Conservation (phyloP, 2,113 vertebrate genomes). For the Tragelaphus buxtoni region DNA sequence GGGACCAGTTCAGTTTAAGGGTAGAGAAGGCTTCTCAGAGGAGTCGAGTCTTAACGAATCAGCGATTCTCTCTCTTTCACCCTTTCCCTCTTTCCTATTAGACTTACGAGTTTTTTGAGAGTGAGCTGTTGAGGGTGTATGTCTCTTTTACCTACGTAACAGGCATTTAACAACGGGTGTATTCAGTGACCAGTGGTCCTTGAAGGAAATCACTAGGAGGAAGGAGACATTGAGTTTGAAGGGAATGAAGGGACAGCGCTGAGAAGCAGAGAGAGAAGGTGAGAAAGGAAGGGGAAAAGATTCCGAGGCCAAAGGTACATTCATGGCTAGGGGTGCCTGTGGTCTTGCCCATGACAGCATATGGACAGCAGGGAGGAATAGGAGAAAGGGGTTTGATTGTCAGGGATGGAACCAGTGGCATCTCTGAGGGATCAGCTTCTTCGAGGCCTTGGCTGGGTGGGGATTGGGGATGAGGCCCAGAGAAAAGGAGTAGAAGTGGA, state of each 20-base stretch:
- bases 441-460: not conserved
- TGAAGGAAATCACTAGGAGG: not conserved
- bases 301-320: not conserved
- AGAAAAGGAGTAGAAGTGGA: not conserved
- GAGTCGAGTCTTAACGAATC: not conserved
- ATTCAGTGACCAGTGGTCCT: not conserved
- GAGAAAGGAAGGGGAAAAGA: not conserved
- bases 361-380: not conserved
- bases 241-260: not conserved
- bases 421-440: not conserved
- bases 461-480: not conserved
- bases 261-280: slow-evolving; percentile 4
- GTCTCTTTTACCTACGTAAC: not conserved
- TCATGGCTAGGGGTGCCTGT: not conserved
- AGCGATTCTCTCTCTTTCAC: not conserved
- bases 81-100: not conserved
- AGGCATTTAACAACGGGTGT: not conserved
- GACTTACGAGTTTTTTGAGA: not conserved
- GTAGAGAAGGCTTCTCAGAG: not conserved
- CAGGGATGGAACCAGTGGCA: not conserved
- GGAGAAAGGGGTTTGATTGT: not conserved
- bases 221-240: slow-evolving; percentile 32
- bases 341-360: not conserved
- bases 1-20: not conserved
- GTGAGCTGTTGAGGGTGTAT: not conserved